Evolutionary conservation across 2,888 invertebrate species (phyloP).

Genomic region (Ganaspis brasiliensis): DNA sequence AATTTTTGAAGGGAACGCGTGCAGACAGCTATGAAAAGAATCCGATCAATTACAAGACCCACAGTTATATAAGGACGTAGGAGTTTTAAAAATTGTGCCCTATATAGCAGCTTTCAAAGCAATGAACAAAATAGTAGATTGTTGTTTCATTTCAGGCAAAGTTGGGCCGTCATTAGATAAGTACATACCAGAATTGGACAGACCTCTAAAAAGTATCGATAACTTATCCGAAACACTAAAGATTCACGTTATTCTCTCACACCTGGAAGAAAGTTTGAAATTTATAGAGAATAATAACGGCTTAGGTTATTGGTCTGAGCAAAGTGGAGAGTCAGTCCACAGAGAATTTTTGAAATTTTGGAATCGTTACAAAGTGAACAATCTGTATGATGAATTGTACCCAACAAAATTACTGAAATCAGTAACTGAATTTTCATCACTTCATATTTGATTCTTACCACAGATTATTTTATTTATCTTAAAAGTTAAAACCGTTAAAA

Average conservation of each 20-base stretch:
- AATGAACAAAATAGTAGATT: conserved; percentile 21
- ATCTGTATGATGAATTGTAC: background rate
- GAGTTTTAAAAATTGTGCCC: background rate
- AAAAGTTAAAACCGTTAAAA: no score
- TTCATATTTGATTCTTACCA: background rate
- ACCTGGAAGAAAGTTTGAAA: conserved; percentile 28
- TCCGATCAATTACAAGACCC: background rate
- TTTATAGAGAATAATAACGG: conserved; percentile 36
- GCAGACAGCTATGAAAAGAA: conserved; percentile 12
- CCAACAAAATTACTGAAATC: background rate
- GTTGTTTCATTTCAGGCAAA: conserved; percentile 11
- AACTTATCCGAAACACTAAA: conserved; percentile 21
- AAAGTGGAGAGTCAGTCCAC: background rate
- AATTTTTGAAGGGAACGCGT: conserved; percentile 13
- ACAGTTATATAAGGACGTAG: background rate
- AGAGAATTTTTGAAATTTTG: conserved; percentile 30
- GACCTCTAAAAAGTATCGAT: conserved; percentile 30
- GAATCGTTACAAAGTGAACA: conserved; percentile 19
- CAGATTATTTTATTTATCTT: background rate
- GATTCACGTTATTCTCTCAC: conserved; percentile 14
- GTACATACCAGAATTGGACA: conserved; percentile 27
- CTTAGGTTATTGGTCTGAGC: background rate
- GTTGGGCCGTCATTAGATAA: conserved; percentile 1
- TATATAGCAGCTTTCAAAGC: conserved; percentile 27
- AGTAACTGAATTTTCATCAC: conserved; percentile 33